These are phyloP conservation scores for Drosophila infuscata DNA, from an alignment of 2,888 invertebrate genomes.

Conservation along the genomic window DNA sequence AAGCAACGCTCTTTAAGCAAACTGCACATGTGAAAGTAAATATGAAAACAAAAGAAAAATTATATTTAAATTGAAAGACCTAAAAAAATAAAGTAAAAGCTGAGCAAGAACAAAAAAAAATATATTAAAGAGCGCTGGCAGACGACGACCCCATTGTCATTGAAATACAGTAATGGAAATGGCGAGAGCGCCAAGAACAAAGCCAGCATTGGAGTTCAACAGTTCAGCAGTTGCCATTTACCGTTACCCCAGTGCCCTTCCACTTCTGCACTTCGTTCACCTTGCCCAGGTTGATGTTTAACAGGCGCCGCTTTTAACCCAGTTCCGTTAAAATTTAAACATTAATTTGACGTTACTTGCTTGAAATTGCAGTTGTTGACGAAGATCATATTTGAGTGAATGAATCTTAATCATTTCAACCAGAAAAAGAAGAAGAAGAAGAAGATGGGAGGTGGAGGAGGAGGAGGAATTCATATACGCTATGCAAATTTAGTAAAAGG, in stretches of 20 bases:
- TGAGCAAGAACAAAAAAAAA: conserved; percentile 41
- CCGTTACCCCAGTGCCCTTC: conserved; percentile 34
- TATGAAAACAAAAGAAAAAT: conserved; percentile 14
- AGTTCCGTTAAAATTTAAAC: conserved; percentile 47
- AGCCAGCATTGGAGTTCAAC: conserved; percentile 37
- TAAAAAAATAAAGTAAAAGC: conserved; percentile 24
- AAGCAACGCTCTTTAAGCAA: conserved; percentile 13
- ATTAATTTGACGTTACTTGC: conserved; percentile 42
- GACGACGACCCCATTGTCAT: conserved; percentile 72
- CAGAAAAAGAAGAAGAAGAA: background rate
- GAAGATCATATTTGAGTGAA: conserved; percentile 12
- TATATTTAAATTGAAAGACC: conserved; percentile 33
- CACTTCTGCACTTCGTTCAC: background rate
- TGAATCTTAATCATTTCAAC: conserved; percentile 9
- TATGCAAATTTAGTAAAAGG: conserved; percentile 33
- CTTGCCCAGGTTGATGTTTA: conserved; percentile 10
- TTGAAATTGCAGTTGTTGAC: conserved; percentile 47
- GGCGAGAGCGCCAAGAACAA: conserved; percentile 33
- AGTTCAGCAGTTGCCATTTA: conserved; percentile 42
- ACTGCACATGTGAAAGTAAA: conserved; percentile 32
- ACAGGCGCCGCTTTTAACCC: conserved; percentile 52
- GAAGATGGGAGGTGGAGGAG: too few relatives aligned
- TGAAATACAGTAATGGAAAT: conserved; percentile 70
- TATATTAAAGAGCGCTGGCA: conserved; percentile 13
- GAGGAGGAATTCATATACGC: conserved; percentile 4